phyloP scores from a whole-genome alignment of 2,888 invertebrate species.

The Neuroscelio doddi region DNA sequence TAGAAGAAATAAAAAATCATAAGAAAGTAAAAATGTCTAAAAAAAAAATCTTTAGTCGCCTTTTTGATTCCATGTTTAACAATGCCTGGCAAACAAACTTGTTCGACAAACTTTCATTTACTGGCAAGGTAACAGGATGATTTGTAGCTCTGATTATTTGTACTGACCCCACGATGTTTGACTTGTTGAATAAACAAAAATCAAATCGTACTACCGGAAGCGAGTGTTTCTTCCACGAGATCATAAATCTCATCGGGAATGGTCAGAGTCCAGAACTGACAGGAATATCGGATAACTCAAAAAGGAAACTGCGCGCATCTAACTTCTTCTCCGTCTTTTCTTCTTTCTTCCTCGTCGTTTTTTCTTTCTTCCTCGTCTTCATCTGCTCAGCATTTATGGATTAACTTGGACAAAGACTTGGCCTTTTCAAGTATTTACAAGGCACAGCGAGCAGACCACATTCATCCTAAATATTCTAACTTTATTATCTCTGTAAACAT shows the following conservation, averaged over 20 bases:
- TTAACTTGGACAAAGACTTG: conserved; percentile 37
- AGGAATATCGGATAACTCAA: conserved; percentile 40
- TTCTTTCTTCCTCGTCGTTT: neutral
- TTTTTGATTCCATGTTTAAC: neutral
- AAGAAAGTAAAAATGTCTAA: too few relatives aligned
- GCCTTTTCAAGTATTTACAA: conserved; percentile 38
- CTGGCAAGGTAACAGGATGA: conserved; percentile 4
- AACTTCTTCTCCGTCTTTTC: too few relatives aligned
- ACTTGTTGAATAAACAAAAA: conserved; percentile 31
- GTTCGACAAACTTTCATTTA: neutral
- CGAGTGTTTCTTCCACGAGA: conserved; percentile 48
- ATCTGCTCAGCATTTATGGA: conserved; percentile 24
- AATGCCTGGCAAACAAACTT: too few relatives aligned
- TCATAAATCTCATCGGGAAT: conserved; percentile 46
- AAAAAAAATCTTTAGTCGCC: too few relatives aligned
- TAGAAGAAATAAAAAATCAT: too few relatives aligned
- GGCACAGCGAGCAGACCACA: conserved; percentile 8
- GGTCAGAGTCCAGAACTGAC: conserved; percentile 12
- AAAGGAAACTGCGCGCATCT: conserved; percentile 41
- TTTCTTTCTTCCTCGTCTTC: neutral
- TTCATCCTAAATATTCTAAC: conserved; percentile 14
- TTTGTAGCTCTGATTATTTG: conserved; percentile 6
- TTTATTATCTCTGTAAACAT: conserved; percentile 32
- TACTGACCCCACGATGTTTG: neutral
- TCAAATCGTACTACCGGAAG: conserved; percentile 35